These are phyloP conservation scores for Athalia cordata DNA, from an alignment of 2,888 invertebrate species.

Conservation along the genomic window DNA sequence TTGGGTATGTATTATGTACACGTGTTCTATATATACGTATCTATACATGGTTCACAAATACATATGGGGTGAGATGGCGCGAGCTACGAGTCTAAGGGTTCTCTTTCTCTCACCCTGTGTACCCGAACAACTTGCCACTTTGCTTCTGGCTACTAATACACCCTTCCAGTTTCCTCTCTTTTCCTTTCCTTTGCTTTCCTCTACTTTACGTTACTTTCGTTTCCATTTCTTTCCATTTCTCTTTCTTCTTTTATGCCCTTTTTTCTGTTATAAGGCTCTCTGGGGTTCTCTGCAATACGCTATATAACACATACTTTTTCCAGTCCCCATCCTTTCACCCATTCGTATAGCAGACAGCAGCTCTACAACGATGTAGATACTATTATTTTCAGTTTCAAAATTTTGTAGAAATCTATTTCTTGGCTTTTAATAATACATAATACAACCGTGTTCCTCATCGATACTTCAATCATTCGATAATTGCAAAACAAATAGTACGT, in stretches of 20 bases:
- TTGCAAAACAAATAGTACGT: too few relatives aligned
- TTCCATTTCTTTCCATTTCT: conserved; percentile 44
- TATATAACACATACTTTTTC: too few relatives aligned
- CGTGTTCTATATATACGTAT: neutral
- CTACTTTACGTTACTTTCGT: conserved; percentile 38
- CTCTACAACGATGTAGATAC: too few relatives aligned
- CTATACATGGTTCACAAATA: neutral
- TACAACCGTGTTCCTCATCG: too few relatives aligned
- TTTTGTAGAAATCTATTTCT: too few relatives aligned
- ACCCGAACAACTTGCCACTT: conserved; percentile 40
- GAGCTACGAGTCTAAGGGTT: conserved; percentile 14
- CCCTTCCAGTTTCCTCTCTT: conserved; percentile 1
- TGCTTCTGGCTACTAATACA: conserved; percentile 26
- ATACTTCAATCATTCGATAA: too few relatives aligned
- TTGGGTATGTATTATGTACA: neutral
- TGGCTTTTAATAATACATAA: too few relatives aligned
- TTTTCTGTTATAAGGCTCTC: neutral
- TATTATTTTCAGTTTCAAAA: too few relatives aligned
- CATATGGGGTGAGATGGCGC: conserved; percentile 16
- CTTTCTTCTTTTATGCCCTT: conserved; percentile 14
- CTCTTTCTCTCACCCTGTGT: conserved; percentile 15
- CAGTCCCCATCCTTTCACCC: too few relatives aligned
- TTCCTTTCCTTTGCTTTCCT: neutral
- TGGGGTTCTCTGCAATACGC: too few relatives aligned
- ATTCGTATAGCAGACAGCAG: too few relatives aligned